Percentiles rank a stretch among this genome's conserved stretches.
Evolutionary conservation across 2,888 invertebrate species (phyloP).

Genomic region (Eupithecia subfuscata): DNA sequence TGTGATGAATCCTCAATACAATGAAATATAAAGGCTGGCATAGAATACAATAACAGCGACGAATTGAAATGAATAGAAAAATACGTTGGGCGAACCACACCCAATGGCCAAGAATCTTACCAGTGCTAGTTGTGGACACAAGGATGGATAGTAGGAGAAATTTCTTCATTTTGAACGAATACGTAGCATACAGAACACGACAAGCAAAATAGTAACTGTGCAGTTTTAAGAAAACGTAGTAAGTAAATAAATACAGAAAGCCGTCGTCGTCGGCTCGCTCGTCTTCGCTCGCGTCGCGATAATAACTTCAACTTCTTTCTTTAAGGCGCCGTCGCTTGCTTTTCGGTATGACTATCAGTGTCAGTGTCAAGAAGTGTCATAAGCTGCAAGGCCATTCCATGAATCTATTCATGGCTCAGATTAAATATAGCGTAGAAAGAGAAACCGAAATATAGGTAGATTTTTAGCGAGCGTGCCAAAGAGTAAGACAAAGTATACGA

Average conservation of each 20-base stretch:
- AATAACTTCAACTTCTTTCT: neutral
- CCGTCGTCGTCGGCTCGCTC: neutral
- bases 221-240: neutral
- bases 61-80: slow-evolving; percentile 35
- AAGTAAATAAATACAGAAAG: neutral
- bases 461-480: too few relatives aligned
- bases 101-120: slow-evolving; percentile 29
- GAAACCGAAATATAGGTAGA: too few relatives aligned
- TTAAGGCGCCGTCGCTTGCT: neutral
- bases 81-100: slow-evolving; percentile 40
- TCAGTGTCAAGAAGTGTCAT: neutral
- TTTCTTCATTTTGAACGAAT: slow-evolving; percentile 33
- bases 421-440: too few relatives aligned
- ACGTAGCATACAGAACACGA: neutral
- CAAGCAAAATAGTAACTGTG: neutral
- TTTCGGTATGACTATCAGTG: neutral
- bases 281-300: neutral
- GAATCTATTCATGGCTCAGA: too few relatives aligned
- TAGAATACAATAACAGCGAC: slow-evolving; percentile 35
- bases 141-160: slow-evolving; percentile 28
- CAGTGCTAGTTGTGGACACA: slow-evolving; percentile 28
- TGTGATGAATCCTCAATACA: slow-evolving; percentile 3
- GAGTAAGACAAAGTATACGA: too few relatives aligned
- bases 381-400: too few relatives aligned
- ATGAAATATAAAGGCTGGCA: slow-evolving; percentile 18